phyloP scores from a whole-genome alignment of 2,888 invertebrate genomes.

The Heliconius erato region DNA sequence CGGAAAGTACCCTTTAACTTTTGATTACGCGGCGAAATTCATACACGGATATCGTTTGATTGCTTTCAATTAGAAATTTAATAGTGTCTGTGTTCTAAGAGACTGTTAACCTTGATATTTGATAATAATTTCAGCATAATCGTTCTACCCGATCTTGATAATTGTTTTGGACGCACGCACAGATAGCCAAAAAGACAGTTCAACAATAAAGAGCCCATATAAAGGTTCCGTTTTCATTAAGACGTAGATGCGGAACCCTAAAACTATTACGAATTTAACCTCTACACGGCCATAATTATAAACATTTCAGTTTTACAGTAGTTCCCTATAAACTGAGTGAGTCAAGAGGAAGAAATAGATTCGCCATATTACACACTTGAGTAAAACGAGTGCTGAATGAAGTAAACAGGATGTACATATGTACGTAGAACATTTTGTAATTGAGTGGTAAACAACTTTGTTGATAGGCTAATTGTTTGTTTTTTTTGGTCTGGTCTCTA shows the following conservation, averaged over 20 bases:
- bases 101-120: background rate
- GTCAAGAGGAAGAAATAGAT: slow-evolving; percentile 25
- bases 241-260: background rate
- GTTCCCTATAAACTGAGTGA: background rate
- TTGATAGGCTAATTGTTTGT: background rate
- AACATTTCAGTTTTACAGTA: background rate
- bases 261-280: background rate
- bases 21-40: no score
- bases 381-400: slow-evolving; percentile 13
- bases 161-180: background rate
- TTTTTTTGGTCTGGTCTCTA: background rate
- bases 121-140: background rate
- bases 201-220: no score
- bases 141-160: no score
- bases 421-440: background rate
- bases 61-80: background rate
- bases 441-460: slow-evolving; percentile 24
- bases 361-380: slow-evolving; percentile 2
- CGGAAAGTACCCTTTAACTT: no score
- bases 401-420: slow-evolving; percentile 19
- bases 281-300: background rate
- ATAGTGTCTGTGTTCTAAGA: background rate
- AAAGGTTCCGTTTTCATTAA: background rate
- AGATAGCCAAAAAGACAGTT: background rate
- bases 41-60: no score